Conservation (phyloP, 2,113 vertebrate species). For the Nesoenas mayeri region DNA sequence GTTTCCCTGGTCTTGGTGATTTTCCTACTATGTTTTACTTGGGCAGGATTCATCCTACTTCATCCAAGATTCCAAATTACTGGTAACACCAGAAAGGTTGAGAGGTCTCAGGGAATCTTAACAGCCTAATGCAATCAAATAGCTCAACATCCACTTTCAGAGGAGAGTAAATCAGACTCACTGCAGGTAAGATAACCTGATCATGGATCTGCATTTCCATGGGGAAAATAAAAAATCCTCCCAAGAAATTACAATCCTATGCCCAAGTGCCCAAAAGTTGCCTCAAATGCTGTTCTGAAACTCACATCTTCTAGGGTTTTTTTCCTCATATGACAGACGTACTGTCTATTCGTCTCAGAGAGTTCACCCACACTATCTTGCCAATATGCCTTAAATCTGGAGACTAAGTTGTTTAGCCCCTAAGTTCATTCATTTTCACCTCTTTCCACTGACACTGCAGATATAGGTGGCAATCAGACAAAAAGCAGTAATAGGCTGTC, state of each 20-base stretch:
- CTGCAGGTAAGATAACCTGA: neutral
- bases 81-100: neutral
- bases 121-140: neutral
- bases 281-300: neutral
- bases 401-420: neutral
- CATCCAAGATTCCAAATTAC: neutral
- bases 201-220: neutral
- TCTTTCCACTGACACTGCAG: neutral
- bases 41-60: neutral
- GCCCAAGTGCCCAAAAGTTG: neutral
- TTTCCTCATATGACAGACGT: neutral
- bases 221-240: neutral
- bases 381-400: neutral
- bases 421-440: neutral
- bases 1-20: neutral
- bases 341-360: neutral
- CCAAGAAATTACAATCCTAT: neutral
- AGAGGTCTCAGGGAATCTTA: neutral
- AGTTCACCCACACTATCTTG: neutral
- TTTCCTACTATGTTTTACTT: neutral
- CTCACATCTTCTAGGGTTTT: neutral
- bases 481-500: neutral
- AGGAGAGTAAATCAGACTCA: neutral
- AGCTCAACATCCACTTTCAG: neutral
- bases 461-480: neutral